phyloP scores from a whole-genome alignment of 2,888 invertebrate genomes.

The Watsonalla cultraria region DNA sequence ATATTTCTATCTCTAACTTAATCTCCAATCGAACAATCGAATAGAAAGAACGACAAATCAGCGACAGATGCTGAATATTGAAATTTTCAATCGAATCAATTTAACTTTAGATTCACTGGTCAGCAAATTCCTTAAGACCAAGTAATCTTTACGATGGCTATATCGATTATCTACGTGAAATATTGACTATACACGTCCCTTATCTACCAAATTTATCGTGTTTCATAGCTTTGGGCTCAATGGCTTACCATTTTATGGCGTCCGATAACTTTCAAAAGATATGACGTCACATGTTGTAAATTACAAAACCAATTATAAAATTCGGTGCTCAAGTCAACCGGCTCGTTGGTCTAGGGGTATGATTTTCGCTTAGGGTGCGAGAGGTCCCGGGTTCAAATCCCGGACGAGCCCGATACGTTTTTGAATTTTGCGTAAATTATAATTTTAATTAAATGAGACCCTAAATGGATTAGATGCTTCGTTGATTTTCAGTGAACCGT shows the following conservation, averaged over 20 bases:
- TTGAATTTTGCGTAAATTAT: constrained; percentile 3
- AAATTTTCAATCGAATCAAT: not conserved
- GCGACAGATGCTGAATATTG: not conserved
- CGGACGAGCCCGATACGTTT: constrained; percentile 65
- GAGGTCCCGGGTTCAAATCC: constrained; percentile 78
- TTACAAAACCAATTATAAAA: not conserved
- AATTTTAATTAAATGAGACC: constrained; percentile 4
- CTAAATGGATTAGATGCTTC: constrained; percentile 3
- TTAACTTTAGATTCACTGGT: not conserved
- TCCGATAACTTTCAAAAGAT: not conserved
- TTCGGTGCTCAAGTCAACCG: constrained; percentile 16
- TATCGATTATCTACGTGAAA: not conserved
- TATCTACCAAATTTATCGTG: not conserved
- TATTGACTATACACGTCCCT: not conserved
- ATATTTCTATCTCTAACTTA: too few relatives aligned
- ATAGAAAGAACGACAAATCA: not conserved
- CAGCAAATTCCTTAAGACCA: not conserved
- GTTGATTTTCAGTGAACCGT: constrained; percentile 3
- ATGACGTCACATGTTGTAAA: not conserved
- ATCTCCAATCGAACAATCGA: not conserved
- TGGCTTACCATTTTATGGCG: not conserved
- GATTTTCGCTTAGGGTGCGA: constrained; percentile 79
- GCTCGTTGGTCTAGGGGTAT: constrained; percentile 79
- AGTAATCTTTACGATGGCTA: not conserved
- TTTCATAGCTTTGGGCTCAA: not conserved